Evolutionary conservation across 2,888 invertebrate genomes (phyloP).

Genomic region (Buathra laborator): DNA sequence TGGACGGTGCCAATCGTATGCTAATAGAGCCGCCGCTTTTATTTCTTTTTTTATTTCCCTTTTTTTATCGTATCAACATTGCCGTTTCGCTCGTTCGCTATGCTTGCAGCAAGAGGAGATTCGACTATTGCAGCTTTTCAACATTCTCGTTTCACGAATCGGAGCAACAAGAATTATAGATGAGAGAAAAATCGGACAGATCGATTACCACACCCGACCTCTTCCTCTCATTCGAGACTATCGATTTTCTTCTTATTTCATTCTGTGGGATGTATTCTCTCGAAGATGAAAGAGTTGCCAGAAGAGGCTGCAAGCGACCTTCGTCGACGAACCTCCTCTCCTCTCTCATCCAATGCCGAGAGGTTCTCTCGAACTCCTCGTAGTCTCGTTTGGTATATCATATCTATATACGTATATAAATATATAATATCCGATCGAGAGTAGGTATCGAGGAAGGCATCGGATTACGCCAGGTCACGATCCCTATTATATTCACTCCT

Average conservation of each 20-base stretch:
- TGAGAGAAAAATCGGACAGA: slow-evolving; percentile 36
- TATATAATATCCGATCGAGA: slow-evolving; percentile 63
- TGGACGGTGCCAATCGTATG: slow-evolving; percentile 85
- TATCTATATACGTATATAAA: slow-evolving; percentile 56
- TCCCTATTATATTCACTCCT: slow-evolving; percentile 74
- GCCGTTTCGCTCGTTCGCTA: not conserved
- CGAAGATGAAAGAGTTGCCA: slow-evolving; percentile 59
- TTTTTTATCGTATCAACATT: slow-evolving; percentile 12
- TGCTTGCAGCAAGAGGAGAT: not conserved
- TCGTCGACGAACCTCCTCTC: slow-evolving; percentile 48
- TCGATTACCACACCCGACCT: slow-evolving; percentile 46
- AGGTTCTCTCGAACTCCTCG: slow-evolving; percentile 38
- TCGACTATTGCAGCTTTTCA: not conserved
- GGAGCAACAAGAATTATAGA: slow-evolving; percentile 22
- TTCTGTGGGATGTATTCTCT: slow-evolving; percentile 48
- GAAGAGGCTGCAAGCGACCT: slow-evolving; percentile 61
- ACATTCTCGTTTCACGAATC: slow-evolving; percentile 19
- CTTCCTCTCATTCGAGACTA: slow-evolving; percentile 21
- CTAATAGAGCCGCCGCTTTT: slow-evolving; percentile 78
- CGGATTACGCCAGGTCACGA: slow-evolving; percentile 79
- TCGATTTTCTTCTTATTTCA: slow-evolving; percentile 33
- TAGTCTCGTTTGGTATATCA: slow-evolving; percentile 64
- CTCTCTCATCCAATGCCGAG: slow-evolving; percentile 37
- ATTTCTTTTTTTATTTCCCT: slow-evolving; percentile 31
- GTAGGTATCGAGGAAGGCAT: slow-evolving; percentile 71